Conservation (phyloP, 2,113 vertebrate genomes). For the Tilapia sparmanii region DNA sequence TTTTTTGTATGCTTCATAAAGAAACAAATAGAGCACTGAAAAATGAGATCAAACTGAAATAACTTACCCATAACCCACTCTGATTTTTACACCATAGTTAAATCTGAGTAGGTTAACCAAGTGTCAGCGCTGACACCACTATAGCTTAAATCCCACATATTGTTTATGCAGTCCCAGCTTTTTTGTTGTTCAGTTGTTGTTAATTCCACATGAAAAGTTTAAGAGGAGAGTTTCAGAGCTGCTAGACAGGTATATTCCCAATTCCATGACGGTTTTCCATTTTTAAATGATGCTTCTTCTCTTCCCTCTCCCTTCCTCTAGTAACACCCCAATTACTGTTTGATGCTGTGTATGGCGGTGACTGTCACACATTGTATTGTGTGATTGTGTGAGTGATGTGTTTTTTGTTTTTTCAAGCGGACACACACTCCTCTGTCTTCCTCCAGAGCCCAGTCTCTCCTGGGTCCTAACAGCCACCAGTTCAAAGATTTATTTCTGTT, state of each 20-base stretch:
- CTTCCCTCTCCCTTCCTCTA: neutral
- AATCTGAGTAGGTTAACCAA: neutral
- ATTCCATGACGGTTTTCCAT: neutral
- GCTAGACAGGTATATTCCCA: neutral
- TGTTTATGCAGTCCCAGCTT: neutral
- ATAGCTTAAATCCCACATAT: neutral
- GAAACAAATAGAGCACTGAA: neutral
- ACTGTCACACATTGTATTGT: constrained; percentile 76
- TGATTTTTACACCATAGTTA: neutral
- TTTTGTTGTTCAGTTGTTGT: neutral
- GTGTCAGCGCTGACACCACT: neutral
- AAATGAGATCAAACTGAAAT: neutral
- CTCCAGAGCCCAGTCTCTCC: constrained; percentile 5
- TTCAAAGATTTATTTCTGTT: neutral
- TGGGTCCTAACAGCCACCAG: constrained; percentile 66
- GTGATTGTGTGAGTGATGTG: neutral
- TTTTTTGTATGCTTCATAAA: neutral
- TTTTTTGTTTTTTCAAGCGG: constrained; percentile 16
- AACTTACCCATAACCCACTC: constrained; percentile 41
- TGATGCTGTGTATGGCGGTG: constrained; percentile 69
- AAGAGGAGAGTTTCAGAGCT: neutral
- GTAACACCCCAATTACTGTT: constrained; percentile 13
- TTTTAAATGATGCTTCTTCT: constrained; percentile 13
- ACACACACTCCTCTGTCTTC: constrained; percentile 67
- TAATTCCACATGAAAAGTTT: neutral